Conservation (phyloP, 2,797 vertebrate genomes). For the Tinamus major region DNA sequence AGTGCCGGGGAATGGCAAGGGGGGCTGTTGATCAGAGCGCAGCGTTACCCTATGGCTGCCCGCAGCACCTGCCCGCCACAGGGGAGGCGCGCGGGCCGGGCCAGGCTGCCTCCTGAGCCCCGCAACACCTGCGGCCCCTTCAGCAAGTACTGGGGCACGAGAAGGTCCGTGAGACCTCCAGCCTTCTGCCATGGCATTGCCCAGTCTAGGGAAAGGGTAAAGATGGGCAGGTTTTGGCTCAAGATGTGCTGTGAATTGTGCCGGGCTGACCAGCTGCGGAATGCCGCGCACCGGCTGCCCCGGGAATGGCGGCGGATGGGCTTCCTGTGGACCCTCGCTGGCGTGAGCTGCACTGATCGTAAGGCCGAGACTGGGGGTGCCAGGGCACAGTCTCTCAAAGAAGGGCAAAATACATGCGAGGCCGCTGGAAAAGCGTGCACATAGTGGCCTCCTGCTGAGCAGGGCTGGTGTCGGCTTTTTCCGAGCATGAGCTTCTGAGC, state of each 20-base stretch:
- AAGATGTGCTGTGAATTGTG: neutral
- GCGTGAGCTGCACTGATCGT: neutral
- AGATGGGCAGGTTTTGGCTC: neutral
- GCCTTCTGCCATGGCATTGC: rapidly evolving
- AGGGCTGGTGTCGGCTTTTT: neutral
- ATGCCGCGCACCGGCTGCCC: neutral
- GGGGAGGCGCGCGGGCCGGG: neutral
- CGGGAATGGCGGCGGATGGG: neutral
- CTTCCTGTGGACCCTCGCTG: neutral
- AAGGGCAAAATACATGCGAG: neutral
- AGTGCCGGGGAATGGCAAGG: neutral
- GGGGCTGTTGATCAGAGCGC: neutral
- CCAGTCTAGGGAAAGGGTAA: neutral
- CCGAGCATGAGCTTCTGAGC: neutral
- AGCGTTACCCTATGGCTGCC: neutral
- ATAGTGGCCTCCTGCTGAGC: neutral
- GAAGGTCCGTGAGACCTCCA: neutral
- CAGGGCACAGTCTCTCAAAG: neutral
- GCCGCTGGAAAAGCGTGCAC: neutral
- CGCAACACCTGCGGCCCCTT: neutral
- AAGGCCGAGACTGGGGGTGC: neutral
- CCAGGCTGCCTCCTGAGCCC: neutral
- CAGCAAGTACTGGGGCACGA: neutral
- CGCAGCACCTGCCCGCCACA: neutral
- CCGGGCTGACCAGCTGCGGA: neutral